These are phyloP conservation scores for Acanthacorydalis orientalis DNA, from an alignment of 2,888 invertebrate genomes.

Conservation along the genomic window DNA sequence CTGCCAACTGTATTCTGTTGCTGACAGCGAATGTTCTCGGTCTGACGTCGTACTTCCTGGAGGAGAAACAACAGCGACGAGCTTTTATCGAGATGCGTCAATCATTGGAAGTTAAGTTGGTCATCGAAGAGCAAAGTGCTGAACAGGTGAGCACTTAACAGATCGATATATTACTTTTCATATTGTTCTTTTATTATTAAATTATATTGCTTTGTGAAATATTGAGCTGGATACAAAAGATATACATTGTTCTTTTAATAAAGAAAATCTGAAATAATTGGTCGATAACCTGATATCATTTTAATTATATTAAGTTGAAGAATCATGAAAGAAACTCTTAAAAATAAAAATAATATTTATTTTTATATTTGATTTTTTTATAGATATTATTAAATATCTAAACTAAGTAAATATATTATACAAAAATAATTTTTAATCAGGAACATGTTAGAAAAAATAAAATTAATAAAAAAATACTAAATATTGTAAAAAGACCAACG, in stretches of 20 bases:
- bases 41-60: slow-evolving; percentile 50
- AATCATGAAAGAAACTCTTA: too few species aligned
- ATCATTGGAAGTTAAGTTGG: slow-evolving; percentile 78
- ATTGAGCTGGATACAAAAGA: not conserved
- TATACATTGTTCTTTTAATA: not conserved
- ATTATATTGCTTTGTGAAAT: slow-evolving; percentile 1
- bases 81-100: slow-evolving; percentile 83
- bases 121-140: slow-evolving; percentile 84
- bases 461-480: too few species aligned
- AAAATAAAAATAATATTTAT: too few species aligned
- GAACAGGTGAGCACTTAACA: slow-evolving; percentile 50
- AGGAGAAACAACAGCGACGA: slow-evolving; percentile 71
- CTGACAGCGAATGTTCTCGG: slow-evolving; percentile 62
- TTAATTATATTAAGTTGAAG: too few species aligned
- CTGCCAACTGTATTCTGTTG: slow-evolving; percentile 52
- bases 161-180: not conserved
- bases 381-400: too few species aligned
- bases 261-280: too few species aligned
- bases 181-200: not conserved
- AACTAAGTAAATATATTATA: too few species aligned
- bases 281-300: not conserved
- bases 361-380: too few species aligned
- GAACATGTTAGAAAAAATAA: too few species aligned
- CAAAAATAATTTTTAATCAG: too few species aligned
- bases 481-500: too few species aligned